Evolutionary conservation across 2,113 vertebrate genomes (phyloP).

Genomic region (Thomomys bottae): DNA sequence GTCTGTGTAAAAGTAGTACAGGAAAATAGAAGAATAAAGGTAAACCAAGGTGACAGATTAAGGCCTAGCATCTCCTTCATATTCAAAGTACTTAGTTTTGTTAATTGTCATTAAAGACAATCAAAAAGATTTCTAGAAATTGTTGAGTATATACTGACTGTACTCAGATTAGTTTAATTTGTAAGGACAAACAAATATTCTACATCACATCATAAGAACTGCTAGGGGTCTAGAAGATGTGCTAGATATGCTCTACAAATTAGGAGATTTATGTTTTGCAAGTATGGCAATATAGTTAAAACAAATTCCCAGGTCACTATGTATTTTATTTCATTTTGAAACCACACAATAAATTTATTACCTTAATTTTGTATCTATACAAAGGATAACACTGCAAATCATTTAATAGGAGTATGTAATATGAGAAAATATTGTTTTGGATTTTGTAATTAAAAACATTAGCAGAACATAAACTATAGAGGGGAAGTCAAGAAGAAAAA

Average conservation of each 20-base stretch:
- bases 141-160: neutral
- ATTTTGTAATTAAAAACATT: neutral
- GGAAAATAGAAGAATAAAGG: constrained; percentile 27
- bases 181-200: constrained; percentile 8
- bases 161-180: constrained; percentile 10
- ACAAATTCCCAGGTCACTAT: neutral
- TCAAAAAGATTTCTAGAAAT: neutral
- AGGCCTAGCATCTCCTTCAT: neutral
- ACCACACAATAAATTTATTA: neutral
- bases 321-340: neutral
- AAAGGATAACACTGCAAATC: neutral
- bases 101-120: constrained; percentile 11
- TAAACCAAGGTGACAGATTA: constrained; percentile 23
- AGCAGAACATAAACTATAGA: no score
- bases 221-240: neutral
- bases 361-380: neutral
- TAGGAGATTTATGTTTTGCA: neutral
- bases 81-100: constrained; percentile 11
- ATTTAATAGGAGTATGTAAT: neutral
- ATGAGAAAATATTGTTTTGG: neutral
- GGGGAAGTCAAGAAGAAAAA: no score
- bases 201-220: neutral
- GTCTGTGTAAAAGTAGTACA: neutral
- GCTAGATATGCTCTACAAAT: neutral
- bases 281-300: neutral